phyloP scores from a whole-genome alignment of 2,797 vertebrate genomes.

The Odontamblyopus lacepedii region DNA sequence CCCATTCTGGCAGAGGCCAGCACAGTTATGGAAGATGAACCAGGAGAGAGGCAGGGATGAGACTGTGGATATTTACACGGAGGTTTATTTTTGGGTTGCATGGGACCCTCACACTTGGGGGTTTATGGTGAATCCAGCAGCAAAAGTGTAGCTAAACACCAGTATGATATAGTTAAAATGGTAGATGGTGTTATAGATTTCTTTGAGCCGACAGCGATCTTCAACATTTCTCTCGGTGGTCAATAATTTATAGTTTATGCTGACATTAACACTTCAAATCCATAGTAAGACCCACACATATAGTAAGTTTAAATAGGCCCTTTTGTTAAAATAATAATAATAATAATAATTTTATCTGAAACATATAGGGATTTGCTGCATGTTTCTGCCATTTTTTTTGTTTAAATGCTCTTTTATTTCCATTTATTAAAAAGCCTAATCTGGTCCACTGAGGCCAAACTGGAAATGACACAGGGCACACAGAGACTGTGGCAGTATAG shows the following conservation, averaged over 20 bases:
- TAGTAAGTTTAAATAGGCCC: no score
- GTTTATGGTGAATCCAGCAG: not conserved
- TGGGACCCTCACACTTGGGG: conserved; percentile 58
- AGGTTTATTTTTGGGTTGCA: conserved; percentile 57
- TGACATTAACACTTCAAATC: no score
- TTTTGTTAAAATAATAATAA: not conserved
- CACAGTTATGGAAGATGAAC: conserved; percentile 62
- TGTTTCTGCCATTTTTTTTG: no score
- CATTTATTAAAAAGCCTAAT: not conserved
- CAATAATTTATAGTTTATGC: no score
- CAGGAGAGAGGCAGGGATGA: conserved; percentile 49
- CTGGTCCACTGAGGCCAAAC: no score
- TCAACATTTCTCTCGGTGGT: no score
- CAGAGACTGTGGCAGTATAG: not conserved
- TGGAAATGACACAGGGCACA: no score
- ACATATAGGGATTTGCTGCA: not conserved
- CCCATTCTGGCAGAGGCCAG: conserved; percentile 54
- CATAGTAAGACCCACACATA: no score
- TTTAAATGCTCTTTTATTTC: not conserved
- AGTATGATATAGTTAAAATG: not conserved
- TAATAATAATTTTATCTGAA: not conserved
- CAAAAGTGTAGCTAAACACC: not conserved
- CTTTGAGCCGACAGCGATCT: no score
- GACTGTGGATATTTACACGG: conserved; percentile 27
- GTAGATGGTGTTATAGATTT: not conserved